A percentile compares a stretch with the other conserved stretches of the same genome.
phyloP scores from a whole-genome alignment of 2,113 vertebrate genomes.

The Catharus bicknelli region DNA sequence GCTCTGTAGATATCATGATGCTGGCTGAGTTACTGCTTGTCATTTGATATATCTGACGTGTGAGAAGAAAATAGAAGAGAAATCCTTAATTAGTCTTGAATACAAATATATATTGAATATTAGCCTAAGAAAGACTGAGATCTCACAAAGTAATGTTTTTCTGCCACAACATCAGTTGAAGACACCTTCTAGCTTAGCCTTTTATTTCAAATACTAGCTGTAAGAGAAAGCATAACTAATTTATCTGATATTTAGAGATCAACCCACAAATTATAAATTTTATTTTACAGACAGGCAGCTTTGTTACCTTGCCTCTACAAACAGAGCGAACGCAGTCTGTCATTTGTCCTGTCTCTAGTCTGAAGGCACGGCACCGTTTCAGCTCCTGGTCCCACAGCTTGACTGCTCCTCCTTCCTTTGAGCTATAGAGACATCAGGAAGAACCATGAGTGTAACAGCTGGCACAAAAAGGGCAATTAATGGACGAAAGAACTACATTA shows the following conservation, averaged over 20 bases:
- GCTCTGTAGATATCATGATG: neutral
- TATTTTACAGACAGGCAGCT: neutral
- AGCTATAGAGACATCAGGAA: constrained; percentile 70
- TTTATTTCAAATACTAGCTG: neutral
- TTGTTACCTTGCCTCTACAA: constrained; percentile 89
- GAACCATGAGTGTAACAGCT: neutral
- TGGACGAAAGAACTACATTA: neutral
- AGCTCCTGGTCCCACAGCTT: constrained; percentile 98
- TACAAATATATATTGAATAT: neutral
- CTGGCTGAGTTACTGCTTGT: neutral
- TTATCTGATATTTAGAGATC: neutral
- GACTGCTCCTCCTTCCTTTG: constrained; percentile 95
- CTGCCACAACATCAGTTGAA: neutral
- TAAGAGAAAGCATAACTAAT: neutral
- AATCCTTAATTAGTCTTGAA: neutral
- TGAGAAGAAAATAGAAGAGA: neutral
- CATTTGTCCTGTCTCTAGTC: constrained; percentile 90
- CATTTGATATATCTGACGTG: neutral
- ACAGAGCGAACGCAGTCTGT: constrained; percentile 94
- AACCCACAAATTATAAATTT: neutral
- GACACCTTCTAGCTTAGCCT: neutral
- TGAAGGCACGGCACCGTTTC: constrained; percentile 92
- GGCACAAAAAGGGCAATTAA: neutral
- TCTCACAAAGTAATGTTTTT: neutral
- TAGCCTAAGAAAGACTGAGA: neutral